A percentile compares a stretch with the other conserved stretches of the same genome.
These are phyloP conservation scores for Hemiprocne comata DNA, from an alignment of 2,113 vertebrate genomes.

Conservation along the genomic window DNA sequence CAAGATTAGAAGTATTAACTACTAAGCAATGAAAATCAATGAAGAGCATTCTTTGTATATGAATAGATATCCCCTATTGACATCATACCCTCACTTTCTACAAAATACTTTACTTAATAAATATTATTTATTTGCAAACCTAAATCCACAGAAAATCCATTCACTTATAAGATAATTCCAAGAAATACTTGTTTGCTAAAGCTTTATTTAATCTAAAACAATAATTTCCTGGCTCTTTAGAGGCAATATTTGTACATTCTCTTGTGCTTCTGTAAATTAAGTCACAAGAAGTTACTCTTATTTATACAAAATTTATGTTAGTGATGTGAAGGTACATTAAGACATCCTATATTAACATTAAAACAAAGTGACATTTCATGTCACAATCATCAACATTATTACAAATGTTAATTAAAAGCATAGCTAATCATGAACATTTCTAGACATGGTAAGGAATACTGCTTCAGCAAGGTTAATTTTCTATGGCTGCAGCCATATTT, in stretches of 20 bases:
- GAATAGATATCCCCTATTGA: neutral
- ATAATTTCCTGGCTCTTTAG: neutral
- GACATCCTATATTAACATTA: neutral
- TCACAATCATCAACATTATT: neutral
- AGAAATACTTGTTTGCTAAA: neutral
- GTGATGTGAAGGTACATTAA: neutral
- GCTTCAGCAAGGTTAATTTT: neutral
- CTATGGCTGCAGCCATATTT: neutral
- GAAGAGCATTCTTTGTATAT: neutral
- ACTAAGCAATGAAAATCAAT: neutral
- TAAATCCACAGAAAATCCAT: neutral
- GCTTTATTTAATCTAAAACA: neutral
- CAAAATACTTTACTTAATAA: neutral
- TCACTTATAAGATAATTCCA: neutral
- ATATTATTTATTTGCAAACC: neutral
- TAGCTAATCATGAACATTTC: neutral
- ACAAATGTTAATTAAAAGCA: neutral
- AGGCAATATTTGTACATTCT: neutral
- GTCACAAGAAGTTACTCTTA: neutral
- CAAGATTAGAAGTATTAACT: neutral
- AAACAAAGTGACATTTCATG: neutral
- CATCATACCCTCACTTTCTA: neutral
- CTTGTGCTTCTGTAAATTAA: neutral
- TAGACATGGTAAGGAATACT: neutral
- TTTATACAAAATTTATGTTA: neutral